These are phyloP conservation scores for Hypena proboscidalis DNA, from an alignment of 2,888 invertebrate genomes.

Conservation along the genomic window DNA sequence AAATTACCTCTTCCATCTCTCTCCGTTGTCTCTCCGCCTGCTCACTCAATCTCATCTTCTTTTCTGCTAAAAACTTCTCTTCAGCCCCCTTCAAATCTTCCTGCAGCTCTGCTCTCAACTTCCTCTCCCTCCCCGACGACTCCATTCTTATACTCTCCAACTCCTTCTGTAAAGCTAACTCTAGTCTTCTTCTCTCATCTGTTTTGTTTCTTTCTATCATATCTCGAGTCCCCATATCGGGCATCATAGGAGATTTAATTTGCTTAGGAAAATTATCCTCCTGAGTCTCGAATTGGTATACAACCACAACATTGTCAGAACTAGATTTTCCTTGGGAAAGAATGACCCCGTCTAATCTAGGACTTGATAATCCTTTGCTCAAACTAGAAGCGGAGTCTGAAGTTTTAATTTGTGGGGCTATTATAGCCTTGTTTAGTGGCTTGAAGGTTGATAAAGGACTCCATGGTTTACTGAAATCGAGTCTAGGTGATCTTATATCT, in stretches of 20 bases:
- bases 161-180: constrained; percentile 77
- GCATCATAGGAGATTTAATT: constrained; percentile 68
- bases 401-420: constrained; percentile 59
- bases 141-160: constrained; percentile 84
- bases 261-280: constrained; percentile 62
- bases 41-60: constrained; percentile 71
- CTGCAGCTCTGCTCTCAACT: constrained; percentile 81
- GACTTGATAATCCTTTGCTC: constrained; percentile 66
- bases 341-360: constrained; percentile 75
- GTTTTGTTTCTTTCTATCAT: constrained; percentile 73
- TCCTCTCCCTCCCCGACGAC: constrained; percentile 83
- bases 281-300: constrained; percentile 77
- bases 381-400: constrained; percentile 69
- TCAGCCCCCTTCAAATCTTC: constrained; percentile 81
- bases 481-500: constrained; percentile 63
- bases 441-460: constrained; percentile 72
- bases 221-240: constrained; percentile 72
- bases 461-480: constrained; percentile 70
- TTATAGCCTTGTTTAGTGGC: constrained; percentile 59
- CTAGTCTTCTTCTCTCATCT: constrained; percentile 73
- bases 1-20: constrained; percentile 76
- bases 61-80: constrained; percentile 72
- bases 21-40: constrained; percentile 73
- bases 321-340: constrained; percentile 77
- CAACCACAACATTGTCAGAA: constrained; percentile 76